A percentile compares a stretch with the other conserved stretches of the same genome.
These are phyloP conservation scores for Atractosteus spatula DNA, from an alignment of 2,113 vertebrate genomes.

Conservation along the genomic window DNA sequence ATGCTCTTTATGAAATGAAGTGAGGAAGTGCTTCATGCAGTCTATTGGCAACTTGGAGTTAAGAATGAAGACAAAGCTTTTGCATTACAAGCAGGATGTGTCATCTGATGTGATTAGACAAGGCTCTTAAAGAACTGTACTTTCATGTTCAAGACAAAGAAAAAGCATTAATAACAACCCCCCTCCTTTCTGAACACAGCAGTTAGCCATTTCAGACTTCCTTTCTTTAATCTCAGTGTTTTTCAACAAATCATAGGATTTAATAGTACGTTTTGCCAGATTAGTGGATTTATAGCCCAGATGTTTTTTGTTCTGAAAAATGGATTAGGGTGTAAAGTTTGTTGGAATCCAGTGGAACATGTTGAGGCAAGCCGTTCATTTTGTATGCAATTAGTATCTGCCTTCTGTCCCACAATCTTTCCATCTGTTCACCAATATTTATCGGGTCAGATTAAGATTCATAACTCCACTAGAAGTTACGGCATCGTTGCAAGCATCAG, in stretches of 20 bases:
- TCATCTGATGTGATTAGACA: conserved; percentile 95
- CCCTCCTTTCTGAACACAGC: conserved; percentile 66
- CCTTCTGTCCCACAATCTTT: conserved; percentile 72
- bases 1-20: background rate
- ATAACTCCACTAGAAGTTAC: conserved; percentile 24
- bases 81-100: conserved; percentile 78
- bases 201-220: conserved; percentile 91
- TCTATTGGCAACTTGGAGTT: conserved; percentile 66
- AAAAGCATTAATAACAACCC: conserved; percentile 85
- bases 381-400: conserved; percentile 75
- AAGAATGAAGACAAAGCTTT: conserved; percentile 75
- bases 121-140: conserved; percentile 88
- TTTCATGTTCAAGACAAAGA: conserved; percentile 91
- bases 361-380: conserved; percentile 76
- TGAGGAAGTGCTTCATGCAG: background rate
- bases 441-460: conserved; percentile 70
- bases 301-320: conserved; percentile 99
- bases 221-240: conserved; percentile 96
- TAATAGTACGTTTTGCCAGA: conserved; percentile 92
- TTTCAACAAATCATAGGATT: conserved; percentile 97
- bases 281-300: conserved; percentile 96
- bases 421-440: conserved; percentile 84
- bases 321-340: conserved; percentile 97
- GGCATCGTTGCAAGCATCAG: no score
- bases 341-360: conserved; percentile 82